Conservation (phyloP, 2,888 invertebrate genomes). For the Erebia palarica region DNA sequence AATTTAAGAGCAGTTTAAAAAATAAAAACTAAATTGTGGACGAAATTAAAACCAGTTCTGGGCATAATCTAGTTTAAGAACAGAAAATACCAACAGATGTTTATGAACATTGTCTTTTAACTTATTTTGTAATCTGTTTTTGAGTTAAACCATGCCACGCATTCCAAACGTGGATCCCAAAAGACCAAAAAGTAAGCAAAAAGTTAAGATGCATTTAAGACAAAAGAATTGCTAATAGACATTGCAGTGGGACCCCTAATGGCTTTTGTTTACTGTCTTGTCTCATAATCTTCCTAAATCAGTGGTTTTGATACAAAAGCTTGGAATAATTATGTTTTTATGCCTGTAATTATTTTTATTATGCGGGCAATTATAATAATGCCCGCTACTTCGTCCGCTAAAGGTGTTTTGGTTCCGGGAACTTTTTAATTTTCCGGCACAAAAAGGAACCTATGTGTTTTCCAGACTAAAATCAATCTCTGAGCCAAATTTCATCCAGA, state of each 20-base stretch:
- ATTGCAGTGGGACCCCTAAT: neutral
- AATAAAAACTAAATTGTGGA: no score
- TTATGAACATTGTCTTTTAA: neutral
- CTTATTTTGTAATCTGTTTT: constrained; percentile 6
- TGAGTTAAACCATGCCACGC: constrained; percentile 12
- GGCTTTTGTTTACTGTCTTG: neutral
- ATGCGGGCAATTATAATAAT: no score
- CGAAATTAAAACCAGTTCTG: no score
- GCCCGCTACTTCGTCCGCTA: no score
- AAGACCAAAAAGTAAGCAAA: constrained; percentile 40
- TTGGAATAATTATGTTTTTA: neutral
- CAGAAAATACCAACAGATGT: neutral
- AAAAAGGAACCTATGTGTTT: no score
- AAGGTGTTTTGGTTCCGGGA: no score
- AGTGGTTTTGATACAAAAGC: neutral
- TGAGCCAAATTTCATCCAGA: no score
- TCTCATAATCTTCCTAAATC: neutral
- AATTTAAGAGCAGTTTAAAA: no score
- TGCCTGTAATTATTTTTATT: no score
- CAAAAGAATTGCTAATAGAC: constrained; percentile 24
- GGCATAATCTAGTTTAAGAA: neutral
- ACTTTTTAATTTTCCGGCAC: no score
- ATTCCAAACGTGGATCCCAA: constrained; percentile 41
- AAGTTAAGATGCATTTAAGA: constrained; percentile 34
- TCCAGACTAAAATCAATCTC: no score